Conservation (phyloP, 2,797 vertebrate species). For the Fistularia tabacaria region DNA sequence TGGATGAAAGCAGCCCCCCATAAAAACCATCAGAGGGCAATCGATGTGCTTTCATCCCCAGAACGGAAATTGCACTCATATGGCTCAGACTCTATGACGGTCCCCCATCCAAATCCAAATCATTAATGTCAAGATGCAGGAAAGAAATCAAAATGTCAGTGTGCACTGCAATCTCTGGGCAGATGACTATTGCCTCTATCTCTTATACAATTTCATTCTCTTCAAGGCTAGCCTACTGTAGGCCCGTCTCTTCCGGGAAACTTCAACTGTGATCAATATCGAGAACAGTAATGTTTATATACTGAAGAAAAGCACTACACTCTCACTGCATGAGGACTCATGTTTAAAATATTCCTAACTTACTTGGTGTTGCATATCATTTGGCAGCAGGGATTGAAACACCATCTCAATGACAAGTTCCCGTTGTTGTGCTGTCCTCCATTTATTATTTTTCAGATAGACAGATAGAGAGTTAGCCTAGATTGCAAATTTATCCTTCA, state of each 20-base stretch:
- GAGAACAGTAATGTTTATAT: background rate
- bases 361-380: too few species aligned
- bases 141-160: constrained; percentile 77
- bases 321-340: too few species aligned
- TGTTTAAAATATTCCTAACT: too few species aligned
- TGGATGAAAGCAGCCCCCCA: constrained; percentile 73
- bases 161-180: constrained; percentile 55
- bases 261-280: background rate
- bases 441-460: too few species aligned
- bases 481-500: too few species aligned
- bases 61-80: constrained; percentile 77
- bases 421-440: too few species aligned
- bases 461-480: too few species aligned
- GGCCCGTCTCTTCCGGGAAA: background rate
- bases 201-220: constrained; percentile 54
- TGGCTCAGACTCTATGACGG: constrained; percentile 71
- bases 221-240: constrained; percentile 24
- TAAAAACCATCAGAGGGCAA: constrained; percentile 78
- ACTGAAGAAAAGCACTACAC: too few species aligned
- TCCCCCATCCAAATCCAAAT: constrained; percentile 71
- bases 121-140: constrained; percentile 76
- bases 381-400: too few species aligned
- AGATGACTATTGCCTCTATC: constrained; percentile 61
- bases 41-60: constrained; percentile 77
- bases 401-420: too few species aligned